Base-by-base conservation (phyloP, 2,888 invertebrate genomes). In the Hartigia nigra region DNA sequence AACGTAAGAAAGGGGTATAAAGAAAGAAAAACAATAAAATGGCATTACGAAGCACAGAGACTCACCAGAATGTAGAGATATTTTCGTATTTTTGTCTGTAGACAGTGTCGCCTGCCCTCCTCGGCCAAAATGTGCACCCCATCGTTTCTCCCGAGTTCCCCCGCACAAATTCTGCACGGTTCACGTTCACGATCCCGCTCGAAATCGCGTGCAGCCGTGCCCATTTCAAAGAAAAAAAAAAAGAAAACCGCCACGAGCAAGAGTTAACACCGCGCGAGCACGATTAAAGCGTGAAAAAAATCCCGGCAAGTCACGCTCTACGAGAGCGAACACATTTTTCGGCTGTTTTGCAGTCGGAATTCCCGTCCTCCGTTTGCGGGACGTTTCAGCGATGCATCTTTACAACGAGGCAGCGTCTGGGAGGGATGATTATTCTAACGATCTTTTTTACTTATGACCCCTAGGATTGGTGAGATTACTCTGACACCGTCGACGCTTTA, bases 51-150 rank as follows among this genome's bases (percentile, higher is more conserved):
- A 72, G 34, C 31, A 34, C 34, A 72, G 12, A 74, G 81, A 90
- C 92, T 92, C 90, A 95, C 95, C 93, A 94, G 93, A 87, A 95
- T 93, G 86, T 94, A 93, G 84, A 95, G 92, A 92, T 95, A 95
- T 92, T 94, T 94, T 88, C 93, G 93, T 85, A 95, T 94, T 92
- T 95, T 95, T 82, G 94, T 93, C 88, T 94, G 94, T 80, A 95
- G 92, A 87, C 94, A 93, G 92, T 94, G 93, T 87, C 93, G 93
- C 90, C 94, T 93, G 80, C 95, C 95, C 92, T 95, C 94, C 86
- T 94, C 93, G 86, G 94, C 94, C 89, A 94, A 95, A 91, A 95
- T 93, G 92, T 93, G 93, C 85, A 95, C 92, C 78, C 94, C 94
- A 77, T 88, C 86, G 84, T 93, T 93, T 87, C 93, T 93, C 85